Evolutionary conservation across 2,888 invertebrate genomes (phyloP), one percentile per base, ranked within the genome.

Genomic region (Parochlus steinenii): DNA sequence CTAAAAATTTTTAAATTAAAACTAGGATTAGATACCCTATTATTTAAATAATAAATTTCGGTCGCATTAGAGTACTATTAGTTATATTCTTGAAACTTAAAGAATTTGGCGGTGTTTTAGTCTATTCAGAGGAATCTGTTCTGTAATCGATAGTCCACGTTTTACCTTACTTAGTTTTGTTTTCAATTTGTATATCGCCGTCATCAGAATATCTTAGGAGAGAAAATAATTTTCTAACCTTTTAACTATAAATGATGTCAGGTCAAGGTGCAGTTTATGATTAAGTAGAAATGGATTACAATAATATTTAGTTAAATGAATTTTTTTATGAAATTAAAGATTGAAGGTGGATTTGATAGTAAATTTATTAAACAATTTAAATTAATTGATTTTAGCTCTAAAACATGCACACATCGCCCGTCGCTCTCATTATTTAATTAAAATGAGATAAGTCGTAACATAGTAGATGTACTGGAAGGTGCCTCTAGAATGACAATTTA

Each of bases 381-480:
- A 48, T 63, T 59, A 58, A 60, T 65, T 70, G 69, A 71, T 65
- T 67, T 47, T 54, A 61, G 66, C 64, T 59, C 67, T 73, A 63
- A 66, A 65, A 65, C 70, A 71, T 71, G 74, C 65, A 76, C 75
- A 76, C 66, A 78, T 74, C 69, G 75, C 75, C 76, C 75, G 74
- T 76, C 74, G 62, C 71, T 74, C 71, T 73, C 69, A 63, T 64
- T 63, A 47, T 52, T 47, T 59, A n/a, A n/a, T n/a, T n/a, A 64
- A 71, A 48, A 58, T 69, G 68, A 62, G 71, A 75, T 70, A 77
- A 76, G 76, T 76, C 76, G 76, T 76, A 77, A 76, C 75, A 77
- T 66, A 75, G 75, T 75, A 74, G 72, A 62, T 58, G 63, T 74
- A 74, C 69, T 67, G 73, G 74, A 76, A 76, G 66, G 69, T 74